phyloP scores from a whole-genome alignment of 2,113 vertebrate genomes.

The Sakesphorus luctuosus region DNA sequence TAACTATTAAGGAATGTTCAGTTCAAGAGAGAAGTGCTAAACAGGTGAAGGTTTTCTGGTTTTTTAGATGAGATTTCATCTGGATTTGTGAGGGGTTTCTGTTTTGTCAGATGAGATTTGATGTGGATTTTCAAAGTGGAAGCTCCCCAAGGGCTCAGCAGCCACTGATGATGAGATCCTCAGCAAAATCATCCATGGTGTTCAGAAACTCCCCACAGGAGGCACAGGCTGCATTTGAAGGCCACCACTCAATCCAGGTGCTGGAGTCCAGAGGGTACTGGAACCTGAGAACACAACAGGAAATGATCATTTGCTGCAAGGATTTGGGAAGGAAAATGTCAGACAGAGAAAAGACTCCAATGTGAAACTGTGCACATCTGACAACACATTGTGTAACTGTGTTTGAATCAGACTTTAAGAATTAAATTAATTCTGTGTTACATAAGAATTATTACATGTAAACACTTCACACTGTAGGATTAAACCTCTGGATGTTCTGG shows the following conservation, averaged over 20 bases:
- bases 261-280: constrained; percentile 88
- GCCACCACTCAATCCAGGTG: constrained; percentile 88
- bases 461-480: neutral
- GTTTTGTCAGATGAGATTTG: neutral
- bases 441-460: neutral
- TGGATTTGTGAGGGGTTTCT: neutral
- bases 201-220: constrained; percentile 67
- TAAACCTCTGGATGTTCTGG: neutral
- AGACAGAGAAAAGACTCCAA: neutral
- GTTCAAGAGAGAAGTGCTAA: neutral
- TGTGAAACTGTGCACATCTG: neutral
- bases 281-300: constrained; percentile 76
- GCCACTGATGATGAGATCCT: constrained; percentile 74
- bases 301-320: neutral
- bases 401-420: neutral
- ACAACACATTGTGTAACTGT: neutral
- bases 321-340: neutral
- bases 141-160: constrained; percentile 51
- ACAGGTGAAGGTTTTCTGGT: neutral
- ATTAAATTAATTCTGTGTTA: neutral
- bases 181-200: constrained; percentile 70
- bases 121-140: neutral
- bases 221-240: constrained; percentile 55
- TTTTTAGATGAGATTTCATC: neutral
- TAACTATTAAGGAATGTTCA: neutral